These are phyloP conservation scores for Pantelozetes paolii DNA, from an alignment of 2,888 invertebrate species.

Conservation along the genomic window DNA sequence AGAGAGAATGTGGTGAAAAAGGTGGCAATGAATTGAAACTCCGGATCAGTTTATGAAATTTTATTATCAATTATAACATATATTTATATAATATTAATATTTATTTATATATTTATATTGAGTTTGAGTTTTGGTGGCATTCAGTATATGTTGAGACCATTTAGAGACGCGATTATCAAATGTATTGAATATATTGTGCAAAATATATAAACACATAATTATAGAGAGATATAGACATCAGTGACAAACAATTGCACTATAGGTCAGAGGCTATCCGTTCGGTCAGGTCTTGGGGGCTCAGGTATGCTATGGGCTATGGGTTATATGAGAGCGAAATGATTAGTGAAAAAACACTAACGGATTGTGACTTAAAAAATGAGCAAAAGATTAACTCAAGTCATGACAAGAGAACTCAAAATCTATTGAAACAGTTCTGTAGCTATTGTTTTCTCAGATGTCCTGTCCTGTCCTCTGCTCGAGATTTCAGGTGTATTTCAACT, in stretches of 20 bases:
- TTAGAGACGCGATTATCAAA: neutral
- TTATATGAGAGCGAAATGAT: no score
- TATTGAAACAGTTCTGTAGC: no score
- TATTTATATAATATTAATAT: constrained; percentile 31
- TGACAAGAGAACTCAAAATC: no score
- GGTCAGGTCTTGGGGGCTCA: neutral
- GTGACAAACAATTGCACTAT: constrained; percentile 4
- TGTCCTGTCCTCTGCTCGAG: no score
- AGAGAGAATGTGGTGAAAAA: neutral
- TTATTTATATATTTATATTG: constrained; percentile 27
- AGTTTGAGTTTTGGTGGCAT: constrained; percentile 23
- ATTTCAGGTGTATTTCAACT: no score
- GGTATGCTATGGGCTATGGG: no score
- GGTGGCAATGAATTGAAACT: neutral
- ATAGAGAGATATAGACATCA: neutral
- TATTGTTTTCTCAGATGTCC: no score
- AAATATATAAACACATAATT: constrained; percentile 34
- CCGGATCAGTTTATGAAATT: neutral
- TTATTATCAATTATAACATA: constrained; percentile 21
- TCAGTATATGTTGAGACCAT: neutral
- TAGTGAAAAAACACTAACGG: no score
- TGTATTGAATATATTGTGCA: constrained; percentile 29
- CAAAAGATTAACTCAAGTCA: no score
- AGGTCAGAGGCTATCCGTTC: constrained; percentile 6
- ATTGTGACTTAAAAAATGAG: no score